Evolutionary conservation across 2,797 vertebrate genomes (phyloP).

Genomic region (Tenualosa ilisha): DNA sequence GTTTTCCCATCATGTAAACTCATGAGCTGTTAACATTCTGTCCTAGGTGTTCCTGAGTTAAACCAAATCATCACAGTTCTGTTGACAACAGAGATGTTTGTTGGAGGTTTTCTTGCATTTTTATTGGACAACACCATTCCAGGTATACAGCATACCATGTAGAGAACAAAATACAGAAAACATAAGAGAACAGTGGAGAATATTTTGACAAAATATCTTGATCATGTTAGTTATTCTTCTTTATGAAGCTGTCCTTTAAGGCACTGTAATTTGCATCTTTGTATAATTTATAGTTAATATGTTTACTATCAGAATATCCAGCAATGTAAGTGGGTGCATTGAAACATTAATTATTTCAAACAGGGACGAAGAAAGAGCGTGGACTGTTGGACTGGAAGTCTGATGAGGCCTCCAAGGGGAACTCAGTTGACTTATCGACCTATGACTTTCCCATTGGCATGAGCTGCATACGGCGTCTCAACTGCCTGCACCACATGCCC

Average conservation of each 20-base stretch:
- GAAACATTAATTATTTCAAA: neutral
- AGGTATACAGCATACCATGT: conserved; percentile 68
- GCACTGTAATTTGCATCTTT: neutral
- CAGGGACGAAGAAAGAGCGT: conserved; percentile 85
- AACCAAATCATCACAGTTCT: conserved; percentile 95
- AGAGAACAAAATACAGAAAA: neutral
- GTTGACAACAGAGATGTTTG: conserved; percentile 96
- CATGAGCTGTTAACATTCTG: neutral
- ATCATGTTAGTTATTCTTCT: too few species aligned
- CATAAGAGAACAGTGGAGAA: too few species aligned
- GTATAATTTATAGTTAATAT: neutral
- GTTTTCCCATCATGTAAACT: neutral
- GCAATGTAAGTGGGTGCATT: neutral
- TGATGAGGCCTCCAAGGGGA: conserved; percentile 66
- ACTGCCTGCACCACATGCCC: conserved; percentile 80
- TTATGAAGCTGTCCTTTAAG: too few species aligned
- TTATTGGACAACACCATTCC: conserved; percentile 94
- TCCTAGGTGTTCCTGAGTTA: conserved; percentile 82
- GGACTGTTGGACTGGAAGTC: conserved; percentile 87
- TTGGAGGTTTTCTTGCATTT: conserved; percentile 91
- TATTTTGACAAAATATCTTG: too few species aligned
- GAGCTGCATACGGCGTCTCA: conserved; percentile 67
- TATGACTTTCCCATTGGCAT: conserved; percentile 91
- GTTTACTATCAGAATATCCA: neutral
- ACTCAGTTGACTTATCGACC: conserved; percentile 65